Percentiles rank a stretch among this genome's conserved stretches.
These are phyloP conservation scores for Sigmodon hispidus DNA, from an alignment of 2,113 vertebrate genomes.

Conservation along the genomic window DNA sequence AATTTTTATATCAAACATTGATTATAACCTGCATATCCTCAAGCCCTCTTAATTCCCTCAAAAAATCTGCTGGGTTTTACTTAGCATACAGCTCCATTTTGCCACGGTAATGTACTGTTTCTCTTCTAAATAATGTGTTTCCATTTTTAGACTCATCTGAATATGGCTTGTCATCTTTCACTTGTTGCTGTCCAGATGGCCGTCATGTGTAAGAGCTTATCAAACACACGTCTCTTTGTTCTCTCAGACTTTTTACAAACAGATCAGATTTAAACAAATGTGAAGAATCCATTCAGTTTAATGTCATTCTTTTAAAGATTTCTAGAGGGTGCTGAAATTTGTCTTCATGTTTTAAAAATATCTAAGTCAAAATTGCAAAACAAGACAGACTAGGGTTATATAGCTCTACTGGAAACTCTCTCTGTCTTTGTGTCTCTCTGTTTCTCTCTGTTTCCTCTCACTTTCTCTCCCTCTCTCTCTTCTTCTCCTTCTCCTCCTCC, in stretches of 20 bases:
- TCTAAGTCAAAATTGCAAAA: background rate
- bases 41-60: slow-evolving; percentile 35
- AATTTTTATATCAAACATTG: slow-evolving; percentile 32
- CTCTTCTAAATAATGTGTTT: slow-evolving; percentile 43
- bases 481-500: background rate
- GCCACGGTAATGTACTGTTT: slow-evolving; percentile 18
- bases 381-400: background rate
- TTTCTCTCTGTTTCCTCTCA: background rate
- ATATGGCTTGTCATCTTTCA: slow-evolving; percentile 49
- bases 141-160: slow-evolving; percentile 39
- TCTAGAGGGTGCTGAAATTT: background rate
- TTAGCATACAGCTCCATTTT: background rate
- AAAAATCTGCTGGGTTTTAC: slow-evolving; percentile 1
- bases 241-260: background rate
- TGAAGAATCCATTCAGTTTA: background rate
- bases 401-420: background rate
- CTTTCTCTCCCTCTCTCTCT: background rate
- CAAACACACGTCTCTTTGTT: background rate
- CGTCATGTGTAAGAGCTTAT: background rate
- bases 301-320: slow-evolving; percentile 46
- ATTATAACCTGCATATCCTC: background rate
- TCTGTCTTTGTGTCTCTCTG: too few relatives aligned
- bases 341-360: background rate
- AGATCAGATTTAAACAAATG: slow-evolving; percentile 4
- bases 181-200: background rate